Conservation (phyloP, 2,113 vertebrate species). For the Syngnathoides biaculeatus region DNA sequence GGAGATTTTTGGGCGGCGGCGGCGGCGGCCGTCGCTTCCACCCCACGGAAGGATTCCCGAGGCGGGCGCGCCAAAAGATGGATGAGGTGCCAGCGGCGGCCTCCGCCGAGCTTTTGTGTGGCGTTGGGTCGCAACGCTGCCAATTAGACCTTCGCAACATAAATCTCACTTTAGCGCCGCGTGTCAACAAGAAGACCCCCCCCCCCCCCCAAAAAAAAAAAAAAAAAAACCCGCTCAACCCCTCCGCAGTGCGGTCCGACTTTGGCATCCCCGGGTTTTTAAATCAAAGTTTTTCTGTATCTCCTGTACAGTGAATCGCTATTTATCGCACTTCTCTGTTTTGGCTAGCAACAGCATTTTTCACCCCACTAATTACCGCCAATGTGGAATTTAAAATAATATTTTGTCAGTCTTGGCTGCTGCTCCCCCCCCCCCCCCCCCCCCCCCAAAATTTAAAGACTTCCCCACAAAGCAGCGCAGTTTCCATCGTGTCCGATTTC, state of each 20-base stretch:
- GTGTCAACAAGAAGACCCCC: slow-evolving; percentile 45
- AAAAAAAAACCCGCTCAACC: slow-evolving; percentile 15
- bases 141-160: slow-evolving; percentile 61
- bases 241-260: neutral
- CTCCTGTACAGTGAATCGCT: no score
- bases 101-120: slow-evolving; percentile 39
- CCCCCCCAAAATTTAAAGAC: neutral
- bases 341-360: no score
- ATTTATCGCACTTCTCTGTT: no score
- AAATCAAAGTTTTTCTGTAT: neutral
- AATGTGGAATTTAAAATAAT: no score
- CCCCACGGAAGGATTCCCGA: slow-evolving; percentile 26
- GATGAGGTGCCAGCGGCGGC: slow-evolving; percentile 51
- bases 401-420: no score
- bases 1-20: no score
- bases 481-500: neutral
- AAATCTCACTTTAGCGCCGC: slow-evolving; percentile 63
- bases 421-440: no score
- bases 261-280: neutral
- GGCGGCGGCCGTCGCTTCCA: slow-evolving; percentile 48
- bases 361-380: no score
- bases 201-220: slow-evolving; percentile 12
- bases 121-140: slow-evolving; percentile 33
- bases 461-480: neutral
- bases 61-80: slow-evolving; percentile 47